Evolutionary conservation across 1,140 invertebrate genomes (phyloP), one percentile per base, ranked within the genome.

Genomic region (Drosophila lacertosa): DNA sequence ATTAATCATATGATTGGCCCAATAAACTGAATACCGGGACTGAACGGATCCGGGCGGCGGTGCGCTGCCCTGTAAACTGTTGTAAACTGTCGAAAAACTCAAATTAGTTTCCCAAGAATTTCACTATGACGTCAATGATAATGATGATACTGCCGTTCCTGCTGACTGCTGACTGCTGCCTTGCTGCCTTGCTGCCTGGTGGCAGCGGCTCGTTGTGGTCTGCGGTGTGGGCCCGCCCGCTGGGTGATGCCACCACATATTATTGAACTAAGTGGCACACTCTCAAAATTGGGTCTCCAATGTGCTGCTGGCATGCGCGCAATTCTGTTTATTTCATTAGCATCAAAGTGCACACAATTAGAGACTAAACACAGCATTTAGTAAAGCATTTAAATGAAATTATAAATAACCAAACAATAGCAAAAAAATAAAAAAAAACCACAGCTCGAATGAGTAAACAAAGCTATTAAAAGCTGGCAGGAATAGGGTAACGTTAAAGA

Each of bases 1-100:
- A 84, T 84, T 84, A 86, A 86, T 84, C 81, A 84, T 84, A 86
- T 67, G 53, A 86, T 84, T 80, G 80, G 64, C 59, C 81, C 64
- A 84, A 79, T 84, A 75, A 83, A 71, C 50, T 64, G 51, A 63
- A 68, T 44, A 40, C 26, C 9, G 20, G 24, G 24, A n/a, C 39
- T 22, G 35, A 40, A 37, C 22, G 16, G 39, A 20, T 64, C 53
- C 32, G 24, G 32, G 22, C 42, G 9, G 22, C 2, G 2, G 6
- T 24, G 13, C 37, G 20, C 16, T 39, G 42, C 64, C 55, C 40
- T 60, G 58, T 79, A 84, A 79, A 79, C 54, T 79, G 55, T 55
- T 74, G 73, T 72, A 72, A 79, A 60, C 50, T 57, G 20, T 18
- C 37, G 44, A 55, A 40, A 67, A 64, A 57, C 29, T 48, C 40